These are phyloP conservation scores for Thereva nobilitata DNA, from an alignment of 2,888 invertebrate genomes.

Conservation along the genomic window DNA sequence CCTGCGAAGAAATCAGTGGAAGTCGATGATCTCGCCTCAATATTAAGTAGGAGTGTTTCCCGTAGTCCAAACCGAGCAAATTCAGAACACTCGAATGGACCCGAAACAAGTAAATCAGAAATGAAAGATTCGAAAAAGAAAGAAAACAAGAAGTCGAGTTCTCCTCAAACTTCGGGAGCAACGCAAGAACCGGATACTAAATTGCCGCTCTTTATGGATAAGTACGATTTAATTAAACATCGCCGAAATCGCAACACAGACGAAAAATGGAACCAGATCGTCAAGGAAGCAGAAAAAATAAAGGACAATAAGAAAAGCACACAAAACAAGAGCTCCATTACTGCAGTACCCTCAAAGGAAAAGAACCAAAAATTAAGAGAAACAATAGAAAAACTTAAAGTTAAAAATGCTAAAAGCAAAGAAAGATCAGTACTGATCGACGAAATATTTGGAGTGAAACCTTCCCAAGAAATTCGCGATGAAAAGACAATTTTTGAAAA, in stretches of 20 bases:
- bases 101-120: background rate
- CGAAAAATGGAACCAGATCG: constrained; percentile 47
- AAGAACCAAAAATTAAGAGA: constrained; percentile 62
- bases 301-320: constrained; percentile 50
- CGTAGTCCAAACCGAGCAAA: constrained; percentile 34
- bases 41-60: constrained; percentile 49
- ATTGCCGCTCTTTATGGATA: constrained; percentile 60
- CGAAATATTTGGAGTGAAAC: constrained; percentile 42
- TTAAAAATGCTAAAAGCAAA: constrained; percentile 53
- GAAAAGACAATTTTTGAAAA: constrained; percentile 40
- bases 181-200: constrained; percentile 43
- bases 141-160: constrained; percentile 8
- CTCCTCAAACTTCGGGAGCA: background rate
- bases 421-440: constrained; percentile 41
- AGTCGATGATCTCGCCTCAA: constrained; percentile 51
- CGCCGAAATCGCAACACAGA: constrained; percentile 60
- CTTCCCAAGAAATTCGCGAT: constrained; percentile 39
- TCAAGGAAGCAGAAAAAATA: constrained; percentile 47
- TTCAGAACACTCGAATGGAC: background rate
- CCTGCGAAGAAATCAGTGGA: constrained; percentile 39
- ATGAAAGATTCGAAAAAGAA: constrained; percentile 11
- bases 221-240: constrained; percentile 67
- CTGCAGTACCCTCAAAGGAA: constrained; percentile 46
- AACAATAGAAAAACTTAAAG: constrained; percentile 68
- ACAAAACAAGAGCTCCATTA: constrained; percentile 49